Percentiles rank a stretch among this genome's conserved stretches.
phyloP scores from a whole-genome alignment of 2,797 vertebrate genomes.

The Hapalemur alaotrensis region DNA sequence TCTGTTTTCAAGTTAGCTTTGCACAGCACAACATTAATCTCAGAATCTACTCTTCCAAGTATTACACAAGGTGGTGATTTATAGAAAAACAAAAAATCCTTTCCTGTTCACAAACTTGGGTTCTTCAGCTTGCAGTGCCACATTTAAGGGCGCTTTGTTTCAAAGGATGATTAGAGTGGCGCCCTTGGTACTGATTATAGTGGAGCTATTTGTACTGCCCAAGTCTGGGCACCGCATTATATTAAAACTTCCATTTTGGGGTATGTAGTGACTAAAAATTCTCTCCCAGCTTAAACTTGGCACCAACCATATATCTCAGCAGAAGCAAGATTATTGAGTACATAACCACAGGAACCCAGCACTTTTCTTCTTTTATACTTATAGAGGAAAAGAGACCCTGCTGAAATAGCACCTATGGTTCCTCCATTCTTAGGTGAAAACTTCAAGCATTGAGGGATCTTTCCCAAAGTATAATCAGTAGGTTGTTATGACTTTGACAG shows the following conservation, averaged over 20 bases:
- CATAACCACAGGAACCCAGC: conserved; percentile 52
- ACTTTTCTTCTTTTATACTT: conserved; percentile 63
- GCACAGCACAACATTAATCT: conserved; percentile 46
- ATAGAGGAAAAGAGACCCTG: neutral
- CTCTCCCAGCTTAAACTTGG: conserved; percentile 69
- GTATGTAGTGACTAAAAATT: conserved; percentile 69
- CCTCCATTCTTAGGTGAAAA: conserved; percentile 13
- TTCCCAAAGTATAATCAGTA: conserved; percentile 45
- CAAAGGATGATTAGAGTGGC: conserved; percentile 17
- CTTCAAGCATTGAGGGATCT: neutral
- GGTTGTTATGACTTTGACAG: conserved; percentile 31
- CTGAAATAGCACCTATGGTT: conserved; percentile 42
- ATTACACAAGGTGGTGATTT: conserved; percentile 66
- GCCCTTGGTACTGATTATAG: conserved; percentile 48
- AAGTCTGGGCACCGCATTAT: conserved; percentile 53
- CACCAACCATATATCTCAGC: conserved; percentile 57
- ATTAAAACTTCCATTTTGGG: conserved; percentile 69
- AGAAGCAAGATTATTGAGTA: conserved; percentile 65
- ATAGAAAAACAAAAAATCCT: conserved; percentile 53
- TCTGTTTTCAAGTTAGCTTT: conserved; percentile 63
- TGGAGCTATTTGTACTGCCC: conserved; percentile 49
- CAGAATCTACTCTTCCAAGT: conserved; percentile 62
- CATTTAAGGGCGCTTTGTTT: conserved; percentile 58
- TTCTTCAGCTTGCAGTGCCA: conserved; percentile 26
- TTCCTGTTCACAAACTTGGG: conserved; percentile 38